Evolutionary conservation across 2,888 invertebrate species (phyloP).

Genomic region (Lottia scabra): DNA sequence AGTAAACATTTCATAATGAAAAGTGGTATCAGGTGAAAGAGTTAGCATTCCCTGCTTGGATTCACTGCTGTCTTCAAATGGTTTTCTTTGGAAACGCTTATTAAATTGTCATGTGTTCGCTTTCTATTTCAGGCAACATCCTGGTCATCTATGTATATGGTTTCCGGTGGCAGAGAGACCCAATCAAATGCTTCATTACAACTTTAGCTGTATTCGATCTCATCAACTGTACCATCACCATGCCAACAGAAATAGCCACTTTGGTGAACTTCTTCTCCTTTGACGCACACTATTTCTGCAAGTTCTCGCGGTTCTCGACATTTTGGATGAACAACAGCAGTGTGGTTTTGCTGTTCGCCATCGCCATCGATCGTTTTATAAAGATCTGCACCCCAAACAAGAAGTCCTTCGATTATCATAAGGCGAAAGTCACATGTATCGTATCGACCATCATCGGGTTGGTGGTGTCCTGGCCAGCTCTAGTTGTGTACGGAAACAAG

Average conservation of each 20-base stretch:
- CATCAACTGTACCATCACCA: slow-evolving; percentile 41
- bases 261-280: slow-evolving; percentile 37
- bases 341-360: slow-evolving; percentile 43
- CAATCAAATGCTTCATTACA: slow-evolving; percentile 42
- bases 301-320: slow-evolving; percentile 40
- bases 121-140: slow-evolving; percentile 22
- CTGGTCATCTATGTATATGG: slow-evolving; percentile 44
- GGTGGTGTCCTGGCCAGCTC: slow-evolving; percentile 38
- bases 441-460: slow-evolving; percentile 34
- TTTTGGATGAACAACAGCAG: slow-evolving; percentile 45
- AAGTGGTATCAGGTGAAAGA: no score
- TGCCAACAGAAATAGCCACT: slow-evolving; percentile 46
- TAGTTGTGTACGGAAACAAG: slow-evolving; percentile 40
- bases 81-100: no score
- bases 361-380: slow-evolving; percentile 43
- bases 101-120: no score
- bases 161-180: slow-evolving; percentile 43
- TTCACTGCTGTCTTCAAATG: no score
- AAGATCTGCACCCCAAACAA: slow-evolving; percentile 43
- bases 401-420: slow-evolving; percentile 32
- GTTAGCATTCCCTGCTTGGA: no score
- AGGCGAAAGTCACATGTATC: slow-evolving; percentile 37
- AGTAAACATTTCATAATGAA: no score
- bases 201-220: slow-evolving; percentile 42
- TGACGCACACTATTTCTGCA: slow-evolving; percentile 38